These are phyloP conservation scores for Armadillidium nasatum DNA, from an alignment of 1,140 invertebrate genomes.

Conservation along the genomic window DNA sequence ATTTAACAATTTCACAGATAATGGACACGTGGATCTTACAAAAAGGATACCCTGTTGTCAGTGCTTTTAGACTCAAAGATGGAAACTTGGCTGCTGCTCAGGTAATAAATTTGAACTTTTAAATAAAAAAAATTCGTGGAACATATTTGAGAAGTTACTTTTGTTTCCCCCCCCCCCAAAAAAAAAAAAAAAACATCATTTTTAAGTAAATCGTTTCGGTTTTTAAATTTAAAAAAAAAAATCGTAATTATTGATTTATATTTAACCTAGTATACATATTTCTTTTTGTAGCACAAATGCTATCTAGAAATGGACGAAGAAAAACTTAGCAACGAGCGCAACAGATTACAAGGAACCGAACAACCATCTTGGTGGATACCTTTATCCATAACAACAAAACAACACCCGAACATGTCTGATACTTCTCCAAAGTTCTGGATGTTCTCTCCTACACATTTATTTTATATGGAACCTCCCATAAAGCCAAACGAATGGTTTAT, in stretches of 20 bases:
- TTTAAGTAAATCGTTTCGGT: no score
- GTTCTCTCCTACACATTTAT: neutral
- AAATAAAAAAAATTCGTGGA: neutral
- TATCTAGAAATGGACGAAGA: neutral
- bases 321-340: neutral
- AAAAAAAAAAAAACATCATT: no score
- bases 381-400: neutral
- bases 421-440: slow-evolving; percentile 18
- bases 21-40: slow-evolving; percentile 80
- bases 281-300: neutral
- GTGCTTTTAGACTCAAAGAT: neutral
- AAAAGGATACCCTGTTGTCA: slow-evolving; percentile 74
- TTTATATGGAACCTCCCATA: neutral
- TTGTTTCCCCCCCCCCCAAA: no score
- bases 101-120: neutral
- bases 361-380: neutral
- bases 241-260: no score
- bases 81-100: neutral
- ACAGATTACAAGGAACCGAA: neutral
- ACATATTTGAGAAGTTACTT: no score
- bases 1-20: slow-evolving; percentile 59
- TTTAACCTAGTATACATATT: no score
- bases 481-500: slow-evolving; percentile 4
- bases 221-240: no score
- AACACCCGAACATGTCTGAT: neutral